phyloP scores from a whole-genome alignment of 2,888 invertebrate species.

The Melinaea marsaeus region DNA sequence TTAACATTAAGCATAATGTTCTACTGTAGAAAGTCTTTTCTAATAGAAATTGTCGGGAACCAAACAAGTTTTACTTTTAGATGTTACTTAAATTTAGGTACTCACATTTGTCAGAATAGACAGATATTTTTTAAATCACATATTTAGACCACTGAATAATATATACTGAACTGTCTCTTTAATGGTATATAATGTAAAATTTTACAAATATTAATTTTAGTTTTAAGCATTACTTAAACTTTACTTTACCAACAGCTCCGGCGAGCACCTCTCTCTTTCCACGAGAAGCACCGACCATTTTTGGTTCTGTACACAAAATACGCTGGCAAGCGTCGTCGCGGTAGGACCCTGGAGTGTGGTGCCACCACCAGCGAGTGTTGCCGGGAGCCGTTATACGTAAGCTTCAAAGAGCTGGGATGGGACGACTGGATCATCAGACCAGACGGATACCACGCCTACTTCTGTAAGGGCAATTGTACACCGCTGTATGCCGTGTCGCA shows the following conservation, averaged over 20 bases:
- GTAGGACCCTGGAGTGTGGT: conserved; percentile 83
- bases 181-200: neutral
- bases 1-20: neutral
- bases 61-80: no score
- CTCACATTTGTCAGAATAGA: no score
- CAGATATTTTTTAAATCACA: no score
- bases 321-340: conserved; percentile 80
- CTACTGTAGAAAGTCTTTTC: neutral
- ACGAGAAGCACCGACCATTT: conserved; percentile 84
- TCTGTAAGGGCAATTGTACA: conserved; percentile 89
- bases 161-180: no score
- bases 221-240: neutral
- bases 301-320: conserved; percentile 88
- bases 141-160: no score
- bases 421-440: conserved; percentile 92
- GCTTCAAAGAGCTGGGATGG: conserved; percentile 92
- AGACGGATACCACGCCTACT: conserved; percentile 90
- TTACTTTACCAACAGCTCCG: conserved; percentile 61
- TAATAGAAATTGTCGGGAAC: neutral
- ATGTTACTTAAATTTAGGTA: no score
- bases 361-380: conserved; percentile 86
- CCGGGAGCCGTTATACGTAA: conserved; percentile 88
- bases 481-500: conserved; percentile 83
- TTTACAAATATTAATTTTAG: neutral
- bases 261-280: conserved; percentile 82